Conservation (phyloP, 2,113 vertebrate genomes). For the Paradisaea rubra region DNA sequence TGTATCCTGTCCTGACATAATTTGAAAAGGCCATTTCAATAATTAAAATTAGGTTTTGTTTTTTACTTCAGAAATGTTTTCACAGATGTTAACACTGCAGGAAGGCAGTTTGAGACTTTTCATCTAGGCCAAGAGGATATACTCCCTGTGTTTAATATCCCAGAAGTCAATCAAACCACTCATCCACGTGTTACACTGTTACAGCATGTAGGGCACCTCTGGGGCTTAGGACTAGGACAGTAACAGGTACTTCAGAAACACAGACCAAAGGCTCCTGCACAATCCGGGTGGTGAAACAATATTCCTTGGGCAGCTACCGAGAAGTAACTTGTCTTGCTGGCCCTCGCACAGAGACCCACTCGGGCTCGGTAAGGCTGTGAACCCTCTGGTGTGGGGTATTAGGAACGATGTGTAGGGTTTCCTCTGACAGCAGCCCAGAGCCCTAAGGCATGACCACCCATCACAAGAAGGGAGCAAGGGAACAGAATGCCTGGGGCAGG, state of each 20-base stretch:
- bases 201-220: fast-evolving
- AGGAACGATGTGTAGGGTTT: fast-evolving
- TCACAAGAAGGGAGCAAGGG: background rate
- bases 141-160: background rate
- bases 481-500: background rate
- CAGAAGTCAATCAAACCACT: background rate
- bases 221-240: background rate
- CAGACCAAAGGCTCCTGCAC: background rate
- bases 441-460: fast-evolving
- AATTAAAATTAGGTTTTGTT: background rate
- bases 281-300: fast-evolving
- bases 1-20: background rate
- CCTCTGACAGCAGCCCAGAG: background rate
- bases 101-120: background rate
- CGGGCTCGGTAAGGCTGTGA: background rate
- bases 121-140: background rate
- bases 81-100: background rate
- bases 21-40: background rate
- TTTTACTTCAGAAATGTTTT: background rate
- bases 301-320: background rate
- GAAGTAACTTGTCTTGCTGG: fast-evolving
- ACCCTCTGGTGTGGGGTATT: fast-evolving
- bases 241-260: background rate
- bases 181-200: background rate
- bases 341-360: fast-evolving